These are phyloP conservation scores for Papilio glaucus DNA, from an alignment of 1,140 invertebrate genomes.

Conservation along the genomic window DNA sequence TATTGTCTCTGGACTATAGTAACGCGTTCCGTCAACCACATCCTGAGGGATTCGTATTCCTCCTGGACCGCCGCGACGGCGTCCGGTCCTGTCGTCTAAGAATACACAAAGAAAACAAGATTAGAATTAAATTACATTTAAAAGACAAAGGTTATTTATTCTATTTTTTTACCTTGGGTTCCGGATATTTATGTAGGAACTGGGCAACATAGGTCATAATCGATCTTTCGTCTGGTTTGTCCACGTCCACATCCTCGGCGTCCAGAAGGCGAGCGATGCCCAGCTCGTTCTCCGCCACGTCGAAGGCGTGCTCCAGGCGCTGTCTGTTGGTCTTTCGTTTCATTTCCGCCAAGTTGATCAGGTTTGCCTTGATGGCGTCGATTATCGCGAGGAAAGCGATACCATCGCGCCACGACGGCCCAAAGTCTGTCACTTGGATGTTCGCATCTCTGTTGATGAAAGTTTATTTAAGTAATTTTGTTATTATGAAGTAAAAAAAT, in stretches of 20 bases:
- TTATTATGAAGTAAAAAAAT: not conserved
- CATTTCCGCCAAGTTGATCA: slow-evolving; percentile 94
- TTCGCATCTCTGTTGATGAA: slow-evolving; percentile 89
- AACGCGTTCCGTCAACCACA: slow-evolving; percentile 92
- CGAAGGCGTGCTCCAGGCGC: slow-evolving; percentile 96
- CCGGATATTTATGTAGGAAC: slow-evolving; percentile 97
- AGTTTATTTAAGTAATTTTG: not conserved
- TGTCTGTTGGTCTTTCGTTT: slow-evolving; percentile 90
- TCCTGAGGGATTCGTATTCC: slow-evolving; percentile 91
- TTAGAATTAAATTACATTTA: not conserved
- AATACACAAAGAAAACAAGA: slow-evolving; percentile 39
- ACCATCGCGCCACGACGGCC: slow-evolving; percentile 98
- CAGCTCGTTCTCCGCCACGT: slow-evolving; percentile 95
- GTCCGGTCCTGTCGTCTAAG: slow-evolving; percentile 85
- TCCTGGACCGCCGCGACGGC: slow-evolving; percentile 90
- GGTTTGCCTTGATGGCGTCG: slow-evolving; percentile 96
- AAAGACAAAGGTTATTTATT: not conserved
- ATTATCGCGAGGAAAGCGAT: slow-evolving; percentile 98
- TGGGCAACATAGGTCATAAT: slow-evolving; percentile 99
- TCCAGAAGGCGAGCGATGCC: slow-evolving; percentile 97
- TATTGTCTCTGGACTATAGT: slow-evolving; percentile 88
- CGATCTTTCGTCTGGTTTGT: slow-evolving; percentile 98
- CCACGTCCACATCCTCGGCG: slow-evolving; percentile 98
- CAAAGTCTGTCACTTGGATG: slow-evolving; percentile 96
- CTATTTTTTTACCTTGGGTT: slow-evolving; percentile 85